Conservation (phyloP, 2,888 invertebrate species). For the Coelinius sp. region DNA sequence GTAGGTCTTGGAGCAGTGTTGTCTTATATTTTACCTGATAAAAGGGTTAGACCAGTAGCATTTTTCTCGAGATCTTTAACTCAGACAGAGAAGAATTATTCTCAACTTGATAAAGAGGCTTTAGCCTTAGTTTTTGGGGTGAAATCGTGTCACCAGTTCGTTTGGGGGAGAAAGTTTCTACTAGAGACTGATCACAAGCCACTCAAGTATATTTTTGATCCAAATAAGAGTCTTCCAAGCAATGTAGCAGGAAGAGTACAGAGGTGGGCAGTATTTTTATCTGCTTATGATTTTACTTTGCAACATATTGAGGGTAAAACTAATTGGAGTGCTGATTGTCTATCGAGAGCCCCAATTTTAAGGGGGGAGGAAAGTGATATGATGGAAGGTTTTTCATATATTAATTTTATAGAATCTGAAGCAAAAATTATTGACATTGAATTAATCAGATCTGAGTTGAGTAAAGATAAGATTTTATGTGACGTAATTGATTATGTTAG, state of each 20-base stretch:
- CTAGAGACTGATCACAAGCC: slow-evolving; percentile 65
- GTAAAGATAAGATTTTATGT: slow-evolving; percentile 19
- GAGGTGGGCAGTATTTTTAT: slow-evolving; percentile 54
- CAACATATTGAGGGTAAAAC: slow-evolving; percentile 23
- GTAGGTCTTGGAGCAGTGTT: slow-evolving; percentile 28
- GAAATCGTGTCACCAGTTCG: slow-evolving; percentile 48
- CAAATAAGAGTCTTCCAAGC: slow-evolving; percentile 43
- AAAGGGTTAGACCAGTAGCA: slow-evolving; percentile 24
- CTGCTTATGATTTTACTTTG: slow-evolving; percentile 29
- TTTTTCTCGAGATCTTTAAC: slow-evolving; percentile 12
- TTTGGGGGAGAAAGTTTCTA: slow-evolving; percentile 50
- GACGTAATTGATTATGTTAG: slow-evolving; percentile 25
- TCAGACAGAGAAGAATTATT: neutral
- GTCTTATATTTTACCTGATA: slow-evolving; percentile 16
- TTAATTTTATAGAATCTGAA: slow-evolving; percentile 18
- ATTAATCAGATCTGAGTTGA: slow-evolving; percentile 2
- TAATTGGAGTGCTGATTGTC: slow-evolving; percentile 26
- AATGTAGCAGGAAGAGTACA: slow-evolving; percentile 53
- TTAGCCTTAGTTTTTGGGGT: slow-evolving; percentile 43
- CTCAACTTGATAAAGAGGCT: neutral
- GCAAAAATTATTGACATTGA: neutral
- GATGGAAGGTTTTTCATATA: slow-evolving; percentile 9
- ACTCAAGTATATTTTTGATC: slow-evolving; percentile 47
- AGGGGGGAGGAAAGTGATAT: neutral
- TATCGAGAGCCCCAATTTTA: slow-evolving; percentile 20